These are phyloP conservation scores for Pseudochaenichthys georgianus DNA, from an alignment of 2,797 vertebrate genomes.

Conservation along the genomic window DNA sequence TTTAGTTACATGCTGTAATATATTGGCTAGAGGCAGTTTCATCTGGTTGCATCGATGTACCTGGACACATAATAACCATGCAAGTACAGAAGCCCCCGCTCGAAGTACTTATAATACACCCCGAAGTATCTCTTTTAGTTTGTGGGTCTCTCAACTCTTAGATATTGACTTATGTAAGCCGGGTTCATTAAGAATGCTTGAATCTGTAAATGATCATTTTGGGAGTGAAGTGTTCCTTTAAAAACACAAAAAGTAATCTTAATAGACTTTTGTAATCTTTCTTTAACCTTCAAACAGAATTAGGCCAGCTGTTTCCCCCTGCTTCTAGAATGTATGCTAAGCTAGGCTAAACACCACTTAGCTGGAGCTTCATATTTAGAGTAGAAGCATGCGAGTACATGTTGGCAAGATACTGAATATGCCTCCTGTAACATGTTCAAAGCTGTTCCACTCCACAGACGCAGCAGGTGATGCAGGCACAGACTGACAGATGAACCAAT, in stretches of 20 bases:
- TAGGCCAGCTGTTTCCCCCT: background rate
- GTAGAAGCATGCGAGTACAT: background rate
- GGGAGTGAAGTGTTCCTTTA: background rate
- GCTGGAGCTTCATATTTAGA: background rate
- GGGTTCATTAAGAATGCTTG: too few relatives aligned
- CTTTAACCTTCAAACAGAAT: background rate
- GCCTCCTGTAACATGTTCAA: background rate
- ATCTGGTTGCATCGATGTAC: background rate
- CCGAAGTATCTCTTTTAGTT: too few relatives aligned
- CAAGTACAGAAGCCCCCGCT: background rate
- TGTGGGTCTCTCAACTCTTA: too few relatives aligned
- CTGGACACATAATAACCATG: background rate
- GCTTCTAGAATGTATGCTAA: too few relatives aligned
- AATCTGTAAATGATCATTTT: too few relatives aligned
- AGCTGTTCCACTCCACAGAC: too few relatives aligned
- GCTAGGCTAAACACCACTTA: background rate
- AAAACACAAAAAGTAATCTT: background rate
- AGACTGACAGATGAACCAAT: background rate
- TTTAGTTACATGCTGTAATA: background rate
- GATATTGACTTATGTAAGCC: too few relatives aligned
- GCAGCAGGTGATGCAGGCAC: too few relatives aligned
- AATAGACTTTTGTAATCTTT: background rate
- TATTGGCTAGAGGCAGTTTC: background rate
- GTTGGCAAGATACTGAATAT: background rate
- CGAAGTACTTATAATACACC: too few relatives aligned